Percentiles rank a stretch among this genome's conserved stretches.
phyloP scores from a whole-genome alignment of 2,888 invertebrate species.

The Strigamia transsilvanica region DNA sequence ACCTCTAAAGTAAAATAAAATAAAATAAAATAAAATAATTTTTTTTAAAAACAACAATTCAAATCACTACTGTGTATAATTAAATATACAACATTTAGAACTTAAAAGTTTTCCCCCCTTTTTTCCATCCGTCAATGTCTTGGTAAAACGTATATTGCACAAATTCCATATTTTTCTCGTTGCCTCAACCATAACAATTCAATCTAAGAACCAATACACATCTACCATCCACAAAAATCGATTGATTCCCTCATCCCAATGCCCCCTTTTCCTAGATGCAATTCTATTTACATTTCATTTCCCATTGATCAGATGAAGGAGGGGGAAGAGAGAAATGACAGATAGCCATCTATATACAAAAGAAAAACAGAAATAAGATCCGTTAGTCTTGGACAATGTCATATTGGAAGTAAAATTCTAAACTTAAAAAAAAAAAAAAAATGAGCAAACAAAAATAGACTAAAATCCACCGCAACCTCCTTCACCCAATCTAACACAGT shows the following conservation, averaged over 20 bases:
- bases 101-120: not conserved
- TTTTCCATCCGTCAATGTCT: not conserved
- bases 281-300: conserved; percentile 34
- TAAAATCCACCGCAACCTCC: not conserved
- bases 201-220: conserved; percentile 31
- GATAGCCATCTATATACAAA: conserved; percentile 14
- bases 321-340: conserved; percentile 18
- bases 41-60: not conserved
- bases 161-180: conserved; percentile 32
- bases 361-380: not conserved
- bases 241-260: conserved; percentile 26
- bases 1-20: not conserved
- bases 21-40: too few relatives aligned
- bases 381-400: conserved; percentile 10
- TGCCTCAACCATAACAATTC: conserved; percentile 35
- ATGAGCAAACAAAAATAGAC: not conserved
- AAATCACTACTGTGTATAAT: not conserved
- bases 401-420: not conserved
- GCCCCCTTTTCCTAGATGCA: conserved; percentile 36
- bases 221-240: conserved; percentile 23
- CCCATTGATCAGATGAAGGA: conserved; percentile 17
- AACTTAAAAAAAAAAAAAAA: not conserved
- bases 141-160: not conserved
- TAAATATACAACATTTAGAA: not conserved
- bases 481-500: conserved; percentile 23